phyloP scores from a whole-genome alignment of 2,888 invertebrate species.

The Steromphala cineraria region DNA sequence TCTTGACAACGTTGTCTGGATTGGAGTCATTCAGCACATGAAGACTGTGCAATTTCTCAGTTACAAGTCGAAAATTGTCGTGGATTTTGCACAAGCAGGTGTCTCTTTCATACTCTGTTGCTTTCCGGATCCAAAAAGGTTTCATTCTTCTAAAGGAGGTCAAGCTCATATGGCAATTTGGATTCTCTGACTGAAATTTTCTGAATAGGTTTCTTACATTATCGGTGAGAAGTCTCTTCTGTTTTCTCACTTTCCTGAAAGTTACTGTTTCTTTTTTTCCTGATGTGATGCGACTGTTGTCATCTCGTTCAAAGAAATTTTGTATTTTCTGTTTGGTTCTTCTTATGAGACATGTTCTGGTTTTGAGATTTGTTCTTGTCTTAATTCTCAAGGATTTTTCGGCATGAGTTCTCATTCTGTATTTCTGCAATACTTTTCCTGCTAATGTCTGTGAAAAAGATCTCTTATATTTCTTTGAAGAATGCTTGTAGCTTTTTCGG shows the following conservation, averaged over 20 bases:
- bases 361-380: neutral
- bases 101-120: constrained; percentile 32
- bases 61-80: constrained; percentile 20
- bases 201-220: constrained; percentile 29
- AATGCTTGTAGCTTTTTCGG: neutral
- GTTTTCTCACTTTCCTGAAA: too few relatives aligned
- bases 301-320: constrained; percentile 21
- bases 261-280: constrained; percentile 30
- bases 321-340: neutral
- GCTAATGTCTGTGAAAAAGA: neutral
- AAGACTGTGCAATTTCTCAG: constrained; percentile 11
- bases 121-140: constrained; percentile 39
- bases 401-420: neutral
- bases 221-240: too few relatives aligned
- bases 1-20: neutral
- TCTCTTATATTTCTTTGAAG: neutral
- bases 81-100: constrained; percentile 38
- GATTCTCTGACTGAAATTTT: constrained; percentile 32
- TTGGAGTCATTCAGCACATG: neutral
- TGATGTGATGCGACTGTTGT: constrained; percentile 21
- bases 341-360: neutral
- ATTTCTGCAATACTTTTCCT: neutral
- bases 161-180: constrained; percentile 20
- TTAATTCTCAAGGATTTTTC: neutral
- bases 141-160: constrained; percentile 28